Base-by-base conservation (phyloP, 2,888 invertebrate species). In the Eremobia ochroleuca region DNA sequence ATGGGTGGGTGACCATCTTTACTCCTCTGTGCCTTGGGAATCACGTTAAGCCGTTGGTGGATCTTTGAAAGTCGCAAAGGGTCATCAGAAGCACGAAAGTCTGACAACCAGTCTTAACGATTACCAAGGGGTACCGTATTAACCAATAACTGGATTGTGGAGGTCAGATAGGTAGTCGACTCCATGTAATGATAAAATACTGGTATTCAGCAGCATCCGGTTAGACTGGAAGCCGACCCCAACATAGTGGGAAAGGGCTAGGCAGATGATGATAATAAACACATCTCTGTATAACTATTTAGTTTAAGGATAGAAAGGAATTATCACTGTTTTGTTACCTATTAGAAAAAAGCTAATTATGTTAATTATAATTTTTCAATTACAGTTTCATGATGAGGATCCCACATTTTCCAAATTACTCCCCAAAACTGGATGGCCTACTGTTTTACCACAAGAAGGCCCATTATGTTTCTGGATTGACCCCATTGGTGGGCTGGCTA, bases 401-500 rank as follows among this genome's bases (percentile, higher is more conserved):
- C 78, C 95, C 96, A 6, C 91, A 91, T 18, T 96, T 93, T 83
- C 88, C 91, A n/a, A 91, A 95, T 1, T 91, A 95, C 78, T 80
- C 80, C 15, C 96, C 98, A 0, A 86, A 93, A 69, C 93, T 99
- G 73, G 99, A 99, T 94, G 99, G 99, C 0, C 93, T 99, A 58
- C 95, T 99, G 73, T 99, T 99, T 95, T 99, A 98, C 94, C 99
- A 99, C 94, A 98, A 98, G 89, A 97, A 97, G 81, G 97, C 98
- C 0, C 98, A 98, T 87, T 99, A 99, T 91, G 97, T 97, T 13
- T 96, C 97, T 72, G 99, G 99, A 4, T 94, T 97, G 69, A 99
- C 99, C 0, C 99, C 99, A 0, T 95, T 99, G 15, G 99, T 99
- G 2, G 98, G 98, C 2, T 99, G 99, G 99, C 96, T 99, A 3